phyloP scores from a whole-genome alignment of 2,888 invertebrate species.

The Drosophila incognita region DNA sequence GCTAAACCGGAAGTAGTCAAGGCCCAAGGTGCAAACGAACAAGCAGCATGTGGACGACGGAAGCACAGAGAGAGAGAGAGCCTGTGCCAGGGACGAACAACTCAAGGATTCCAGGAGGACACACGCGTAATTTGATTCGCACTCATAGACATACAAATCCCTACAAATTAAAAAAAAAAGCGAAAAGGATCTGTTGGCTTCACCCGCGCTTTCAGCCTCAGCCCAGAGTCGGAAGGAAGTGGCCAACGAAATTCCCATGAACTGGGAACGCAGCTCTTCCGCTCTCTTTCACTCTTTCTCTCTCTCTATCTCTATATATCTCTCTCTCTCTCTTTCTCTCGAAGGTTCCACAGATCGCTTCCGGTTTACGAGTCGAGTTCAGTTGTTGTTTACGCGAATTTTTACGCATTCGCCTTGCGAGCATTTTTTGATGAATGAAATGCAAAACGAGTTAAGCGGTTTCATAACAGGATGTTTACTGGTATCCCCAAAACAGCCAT shows the following conservation, averaged over 20 bases:
- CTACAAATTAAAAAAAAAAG: not conserved
- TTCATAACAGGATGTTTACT: conserved; percentile 70
- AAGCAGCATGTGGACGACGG: conserved; percentile 72
- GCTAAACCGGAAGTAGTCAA: conserved; percentile 76
- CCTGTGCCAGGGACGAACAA: conserved; percentile 1
- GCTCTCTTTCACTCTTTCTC: not conserved
- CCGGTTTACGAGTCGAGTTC: conserved; percentile 47
- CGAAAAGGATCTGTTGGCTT: conserved; percentile 16
- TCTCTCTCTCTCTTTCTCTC: conserved; percentile 5
- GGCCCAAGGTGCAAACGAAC: conserved; percentile 77
- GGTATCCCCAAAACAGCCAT: conserved; percentile 30
- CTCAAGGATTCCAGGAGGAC: conserved; percentile 4
- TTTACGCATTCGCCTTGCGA: conserved; percentile 61
- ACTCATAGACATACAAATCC: conserved; percentile 52
- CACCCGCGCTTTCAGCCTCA: conserved; percentile 35
- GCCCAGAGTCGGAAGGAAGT: conserved; percentile 63
- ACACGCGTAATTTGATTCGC: conserved; percentile 74
- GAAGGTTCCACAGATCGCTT: conserved; percentile 42
- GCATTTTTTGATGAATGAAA: conserved; percentile 40
- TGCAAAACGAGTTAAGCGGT: conserved; percentile 59
- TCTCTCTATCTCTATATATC: not conserved
- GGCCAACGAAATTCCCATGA: conserved; percentile 71
- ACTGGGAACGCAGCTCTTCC: conserved; percentile 26
- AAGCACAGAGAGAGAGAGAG: conserved; percentile 23
- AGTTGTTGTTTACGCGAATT: conserved; percentile 69